Conservation (phyloP, 2,797 vertebrate genomes). For the Typhlichthys eigenmanni region DNA sequence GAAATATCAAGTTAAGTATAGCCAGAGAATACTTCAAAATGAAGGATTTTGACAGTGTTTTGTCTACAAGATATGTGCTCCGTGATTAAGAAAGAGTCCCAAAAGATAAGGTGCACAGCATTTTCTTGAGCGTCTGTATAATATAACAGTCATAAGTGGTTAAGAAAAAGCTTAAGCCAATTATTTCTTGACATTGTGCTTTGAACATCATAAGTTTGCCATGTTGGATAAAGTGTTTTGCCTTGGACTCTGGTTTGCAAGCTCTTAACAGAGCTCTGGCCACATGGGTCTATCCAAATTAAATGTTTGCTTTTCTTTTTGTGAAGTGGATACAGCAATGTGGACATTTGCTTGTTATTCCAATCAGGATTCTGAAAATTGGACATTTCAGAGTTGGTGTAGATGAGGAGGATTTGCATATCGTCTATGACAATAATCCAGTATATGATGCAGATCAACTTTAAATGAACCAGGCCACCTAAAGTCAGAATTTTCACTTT, state of each 20-base stretch:
- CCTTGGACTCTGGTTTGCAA: slow-evolving; percentile 37
- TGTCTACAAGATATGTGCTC: slow-evolving; percentile 32
- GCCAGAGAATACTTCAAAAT: slow-evolving; percentile 30
- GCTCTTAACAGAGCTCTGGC: slow-evolving; percentile 24
- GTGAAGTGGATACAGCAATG: slow-evolving; percentile 37
- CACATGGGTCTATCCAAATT: slow-evolving; percentile 56
- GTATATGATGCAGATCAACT: background rate
- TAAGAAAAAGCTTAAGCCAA: slow-evolving; percentile 23
- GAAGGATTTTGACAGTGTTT: slow-evolving; percentile 36
- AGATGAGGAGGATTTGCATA: slow-evolving; percentile 38
- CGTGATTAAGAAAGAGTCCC: slow-evolving; percentile 22
- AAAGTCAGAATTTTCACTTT: too few species aligned
- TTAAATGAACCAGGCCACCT: too few species aligned
- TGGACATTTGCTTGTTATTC: slow-evolving; percentile 61
- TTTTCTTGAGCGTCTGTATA: background rate
- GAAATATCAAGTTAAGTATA: slow-evolving; percentile 11
- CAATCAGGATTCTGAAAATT: slow-evolving; percentile 54
- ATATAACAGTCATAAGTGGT: slow-evolving; percentile 8
- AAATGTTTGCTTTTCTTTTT: slow-evolving; percentile 69
- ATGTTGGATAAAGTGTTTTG: slow-evolving; percentile 33
- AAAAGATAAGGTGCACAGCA: slow-evolving; percentile 16
- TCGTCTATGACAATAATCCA: slow-evolving; percentile 25
- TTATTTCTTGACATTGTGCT: slow-evolving; percentile 30
- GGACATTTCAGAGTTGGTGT: slow-evolving; percentile 47
- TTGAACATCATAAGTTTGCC: slow-evolving; percentile 30